phyloP scores from a whole-genome alignment of 2,113 vertebrate genomes.

The Solenodon paradoxus region DNA sequence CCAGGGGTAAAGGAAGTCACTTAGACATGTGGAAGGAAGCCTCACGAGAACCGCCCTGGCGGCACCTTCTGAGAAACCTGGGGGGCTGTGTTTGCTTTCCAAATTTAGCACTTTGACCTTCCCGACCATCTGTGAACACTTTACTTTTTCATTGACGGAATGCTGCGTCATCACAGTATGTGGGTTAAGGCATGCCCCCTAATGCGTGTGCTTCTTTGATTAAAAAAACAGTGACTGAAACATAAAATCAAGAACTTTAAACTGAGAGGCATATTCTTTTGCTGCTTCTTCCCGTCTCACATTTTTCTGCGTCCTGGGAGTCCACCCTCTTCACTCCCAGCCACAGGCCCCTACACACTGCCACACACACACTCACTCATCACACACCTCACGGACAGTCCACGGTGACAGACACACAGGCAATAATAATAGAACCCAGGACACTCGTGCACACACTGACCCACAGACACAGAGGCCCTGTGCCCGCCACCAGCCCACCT shows the following conservation, averaged over 20 bases:
- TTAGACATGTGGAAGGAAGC: too few relatives aligned
- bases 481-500: too few relatives aligned
- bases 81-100: too few relatives aligned
- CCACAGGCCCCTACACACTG: fast-evolving
- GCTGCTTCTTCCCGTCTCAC: neutral
- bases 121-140: too few relatives aligned
- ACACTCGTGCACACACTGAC: neutral
- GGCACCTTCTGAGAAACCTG: too few relatives aligned
- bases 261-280: neutral
- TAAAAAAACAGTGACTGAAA: neutral
- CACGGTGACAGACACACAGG: neutral
- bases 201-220: neutral
- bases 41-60: too few relatives aligned
- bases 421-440: neutral
- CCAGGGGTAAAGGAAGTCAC: too few relatives aligned
- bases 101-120: too few relatives aligned
- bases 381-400: neutral
- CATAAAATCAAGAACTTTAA: neutral
- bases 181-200: too few relatives aligned
- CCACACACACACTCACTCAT: neutral
- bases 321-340: neutral
- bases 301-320: neutral
- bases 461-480: neutral
- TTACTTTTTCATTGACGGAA: too few relatives aligned
- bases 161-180: too few relatives aligned